Conservation (phyloP, 2,113 vertebrate genomes). For the Vidua macroura region DNA sequence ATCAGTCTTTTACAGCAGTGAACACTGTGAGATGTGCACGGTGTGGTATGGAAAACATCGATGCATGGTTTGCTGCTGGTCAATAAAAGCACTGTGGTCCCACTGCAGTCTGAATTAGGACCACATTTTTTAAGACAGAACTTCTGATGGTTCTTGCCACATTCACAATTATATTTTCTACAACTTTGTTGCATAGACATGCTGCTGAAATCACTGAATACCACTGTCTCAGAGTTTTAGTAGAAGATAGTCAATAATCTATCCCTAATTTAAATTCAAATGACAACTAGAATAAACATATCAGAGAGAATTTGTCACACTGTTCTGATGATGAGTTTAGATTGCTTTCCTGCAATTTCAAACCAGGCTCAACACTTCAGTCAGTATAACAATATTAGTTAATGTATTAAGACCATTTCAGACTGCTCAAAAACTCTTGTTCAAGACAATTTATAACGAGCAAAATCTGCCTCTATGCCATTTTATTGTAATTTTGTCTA, state of each 20-base stretch:
- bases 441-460: neutral
- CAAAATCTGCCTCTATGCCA: neutral
- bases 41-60: accelerated
- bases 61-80: neutral
- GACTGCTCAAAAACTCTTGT: neutral
- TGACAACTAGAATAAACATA: neutral
- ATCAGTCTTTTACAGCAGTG: neutral
- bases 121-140: neutral
- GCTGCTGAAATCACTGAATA: neutral
- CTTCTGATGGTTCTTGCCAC: neutral
- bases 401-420: neutral
- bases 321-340: neutral
- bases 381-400: neutral
- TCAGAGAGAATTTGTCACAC: neutral
- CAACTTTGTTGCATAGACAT: neutral
- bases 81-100: neutral
- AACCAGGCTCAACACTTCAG: neutral
- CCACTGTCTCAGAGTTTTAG: neutral
- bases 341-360: neutral
- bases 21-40: accelerated
- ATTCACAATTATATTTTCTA: neutral
- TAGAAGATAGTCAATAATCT: neutral
- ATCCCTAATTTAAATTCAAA: neutral
- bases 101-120: neutral
- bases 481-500: neutral